Evolutionary conservation across 2,888 invertebrate genomes (phyloP).

Genomic region (Adineta ricciae): DNA sequence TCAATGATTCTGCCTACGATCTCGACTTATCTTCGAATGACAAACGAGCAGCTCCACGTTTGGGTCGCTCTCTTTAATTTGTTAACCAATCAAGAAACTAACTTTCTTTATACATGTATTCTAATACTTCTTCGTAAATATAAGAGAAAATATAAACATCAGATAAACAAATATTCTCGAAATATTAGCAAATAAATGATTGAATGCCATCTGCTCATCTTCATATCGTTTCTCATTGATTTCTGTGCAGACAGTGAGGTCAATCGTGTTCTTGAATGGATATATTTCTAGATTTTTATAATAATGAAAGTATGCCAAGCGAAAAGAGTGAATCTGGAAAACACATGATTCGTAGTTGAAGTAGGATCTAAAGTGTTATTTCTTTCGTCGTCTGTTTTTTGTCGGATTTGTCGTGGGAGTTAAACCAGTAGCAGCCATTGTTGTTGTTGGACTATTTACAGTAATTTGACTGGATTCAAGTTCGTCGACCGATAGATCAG

Average conservation of each 20-base stretch:
- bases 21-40: not conserved
- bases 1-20: not conserved
- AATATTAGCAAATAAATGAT: not conserved
- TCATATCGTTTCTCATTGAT: too few species aligned
- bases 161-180: not conserved
- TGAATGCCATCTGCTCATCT: too few species aligned
- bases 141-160: too few species aligned
- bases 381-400: conserved; percentile 26
- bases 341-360: not conserved
- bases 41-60: not conserved
- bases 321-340: not conserved
- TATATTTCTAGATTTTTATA: conserved; percentile 4
- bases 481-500: conserved; percentile 1
- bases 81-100: not conserved
- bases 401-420: not conserved
- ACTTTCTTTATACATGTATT: not conserved
- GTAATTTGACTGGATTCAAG: conserved; percentile 15
- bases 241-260: too few species aligned
- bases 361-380: not conserved
- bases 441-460: not conserved
- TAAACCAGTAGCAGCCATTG: not conserved
- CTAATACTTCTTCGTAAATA: too few species aligned
- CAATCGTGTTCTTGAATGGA: too few species aligned
- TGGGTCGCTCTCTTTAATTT: not conserved
- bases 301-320: not conserved